These are phyloP conservation scores for Caenorhabditis brenneri DNA, from an alignment of 1,140 invertebrate genomes.

Conservation along the genomic window DNA sequence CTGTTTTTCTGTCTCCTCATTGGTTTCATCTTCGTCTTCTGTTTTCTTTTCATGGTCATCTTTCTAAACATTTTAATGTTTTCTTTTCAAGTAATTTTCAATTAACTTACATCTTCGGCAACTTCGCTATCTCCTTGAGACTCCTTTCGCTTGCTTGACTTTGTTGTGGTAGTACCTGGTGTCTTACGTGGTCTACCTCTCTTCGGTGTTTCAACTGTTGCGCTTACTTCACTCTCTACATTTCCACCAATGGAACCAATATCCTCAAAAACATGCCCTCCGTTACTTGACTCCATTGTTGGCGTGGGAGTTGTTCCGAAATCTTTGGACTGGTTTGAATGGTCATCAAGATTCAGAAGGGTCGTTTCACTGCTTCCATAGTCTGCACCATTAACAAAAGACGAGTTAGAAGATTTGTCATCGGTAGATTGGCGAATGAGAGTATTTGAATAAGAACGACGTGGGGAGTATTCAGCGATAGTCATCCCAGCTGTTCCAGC, in stretches of 20 bases:
- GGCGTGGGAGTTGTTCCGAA: background rate
- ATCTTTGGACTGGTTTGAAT: background rate
- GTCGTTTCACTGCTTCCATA: slow-evolving; percentile 30
- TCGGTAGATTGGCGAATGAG: background rate
- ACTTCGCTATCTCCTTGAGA: background rate
- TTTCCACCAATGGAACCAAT: background rate
- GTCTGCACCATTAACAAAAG: background rate
- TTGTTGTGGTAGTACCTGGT: background rate
- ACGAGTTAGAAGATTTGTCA: slow-evolving; percentile 16
- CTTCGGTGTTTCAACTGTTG: background rate
- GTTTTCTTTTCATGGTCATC: slow-evolving; percentile 24
- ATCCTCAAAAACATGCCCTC: slow-evolving; percentile 3
- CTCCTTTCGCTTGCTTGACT: background rate
- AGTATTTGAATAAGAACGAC: slow-evolving; percentile 7
- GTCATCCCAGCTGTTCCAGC: slow-evolving; percentile 19
- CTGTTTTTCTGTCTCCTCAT: slow-evolving; percentile 16
- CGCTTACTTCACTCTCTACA: background rate
- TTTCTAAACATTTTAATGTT: background rate
- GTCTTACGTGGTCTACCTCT: slow-evolving; percentile 11
- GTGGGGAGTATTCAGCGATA: slow-evolving; percentile 13
- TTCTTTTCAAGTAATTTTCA: background rate
- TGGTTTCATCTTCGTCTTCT: slow-evolving; percentile 21
- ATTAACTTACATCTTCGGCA: background rate
- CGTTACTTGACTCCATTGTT: background rate
- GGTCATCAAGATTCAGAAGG: slow-evolving; percentile 8